A percentile compares a stretch with the other conserved stretches of the same genome.
Evolutionary conservation across 1,140 invertebrate species (phyloP).

Genomic region (Hyposmocoma kahamanoa): DNA sequence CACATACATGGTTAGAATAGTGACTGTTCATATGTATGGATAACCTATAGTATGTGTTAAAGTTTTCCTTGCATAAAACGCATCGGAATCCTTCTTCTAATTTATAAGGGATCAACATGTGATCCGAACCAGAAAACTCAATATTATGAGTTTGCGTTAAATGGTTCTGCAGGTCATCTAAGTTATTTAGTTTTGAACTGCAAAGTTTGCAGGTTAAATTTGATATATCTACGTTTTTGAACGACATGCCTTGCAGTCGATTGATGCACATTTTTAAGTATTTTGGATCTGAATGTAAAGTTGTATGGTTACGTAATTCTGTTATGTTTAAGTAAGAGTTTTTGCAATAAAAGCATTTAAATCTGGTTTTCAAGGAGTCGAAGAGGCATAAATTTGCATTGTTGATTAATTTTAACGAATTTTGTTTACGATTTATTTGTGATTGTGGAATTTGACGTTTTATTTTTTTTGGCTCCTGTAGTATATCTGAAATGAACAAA

Average conservation of each 20-base stretch:
- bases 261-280: constrained; percentile 14
- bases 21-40: constrained; percentile 35
- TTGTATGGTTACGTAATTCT: constrained; percentile 24
- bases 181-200: constrained; percentile 9
- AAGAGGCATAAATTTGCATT: constrained; percentile 46
- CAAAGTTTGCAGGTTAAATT: constrained; percentile 29
- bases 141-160: constrained; percentile 19
- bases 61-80: constrained; percentile 22
- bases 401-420: constrained; percentile 43
- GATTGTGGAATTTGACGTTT: constrained; percentile 22
- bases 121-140: constrained; percentile 11
- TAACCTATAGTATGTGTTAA: constrained; percentile 25
- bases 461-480: constrained; percentile 15
- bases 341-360: constrained; percentile 28
- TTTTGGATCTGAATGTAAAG: constrained; percentile 16
- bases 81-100: constrained; percentile 24
- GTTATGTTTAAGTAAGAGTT: constrained; percentile 17
- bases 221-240: constrained; percentile 32
- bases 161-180: constrained; percentile 19
- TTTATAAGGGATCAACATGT: constrained; percentile 26
- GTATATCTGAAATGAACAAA: background rate
- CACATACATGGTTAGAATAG: constrained; percentile 31
- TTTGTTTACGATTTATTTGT: constrained; percentile 13
- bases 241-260: constrained; percentile 20
- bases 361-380: constrained; percentile 34